These are phyloP conservation scores for Ciconia nigra DNA, from an alignment of 2,797 vertebrate species.

Conservation along the genomic window DNA sequence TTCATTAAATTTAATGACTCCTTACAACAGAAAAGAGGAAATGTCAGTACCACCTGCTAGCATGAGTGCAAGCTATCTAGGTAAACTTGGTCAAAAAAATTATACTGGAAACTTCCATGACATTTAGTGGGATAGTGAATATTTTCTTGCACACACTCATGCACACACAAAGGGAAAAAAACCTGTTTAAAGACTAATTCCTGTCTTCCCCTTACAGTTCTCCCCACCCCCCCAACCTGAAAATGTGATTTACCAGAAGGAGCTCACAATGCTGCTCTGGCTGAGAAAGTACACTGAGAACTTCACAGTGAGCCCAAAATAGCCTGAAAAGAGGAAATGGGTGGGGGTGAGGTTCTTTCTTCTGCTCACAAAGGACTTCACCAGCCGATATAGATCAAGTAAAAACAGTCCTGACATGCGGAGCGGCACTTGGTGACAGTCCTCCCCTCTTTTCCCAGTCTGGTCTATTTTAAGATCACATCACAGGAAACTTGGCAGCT, in stretches of 20 bases:
- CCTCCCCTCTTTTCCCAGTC: slow-evolving; percentile 77
- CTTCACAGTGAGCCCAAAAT: slow-evolving; percentile 62
- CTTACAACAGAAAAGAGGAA: not conserved
- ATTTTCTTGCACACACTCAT: not conserved
- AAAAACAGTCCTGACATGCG: slow-evolving; percentile 61
- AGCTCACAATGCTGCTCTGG: slow-evolving; percentile 45
- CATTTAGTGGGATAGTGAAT: not conserved
- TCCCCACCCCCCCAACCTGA: not conserved
- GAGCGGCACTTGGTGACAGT: slow-evolving; percentile 66
- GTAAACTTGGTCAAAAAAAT: not conserved
- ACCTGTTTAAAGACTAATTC: slow-evolving; percentile 11
- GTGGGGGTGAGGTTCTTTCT: slow-evolving; percentile 68
- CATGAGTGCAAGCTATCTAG: not conserved
- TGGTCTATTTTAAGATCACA: slow-evolving; percentile 76
- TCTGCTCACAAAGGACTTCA: slow-evolving; percentile 65
- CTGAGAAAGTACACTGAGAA: slow-evolving; percentile 74
- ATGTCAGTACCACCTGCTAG: not conserved
- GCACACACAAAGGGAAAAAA: not conserved
- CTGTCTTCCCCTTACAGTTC: not conserved
- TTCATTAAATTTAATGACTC: not conserved
- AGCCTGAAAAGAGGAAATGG: slow-evolving; percentile 67
- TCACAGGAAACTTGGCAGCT: slow-evolving; percentile 78
- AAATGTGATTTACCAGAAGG: slow-evolving; percentile 69
- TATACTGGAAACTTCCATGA: not conserved
- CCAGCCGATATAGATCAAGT: slow-evolving; percentile 64